Evolutionary conservation across 2,888 invertebrate species (phyloP), one percentile per base, ranked within the genome.

Genomic region (Sarcophaga rosellei): DNA sequence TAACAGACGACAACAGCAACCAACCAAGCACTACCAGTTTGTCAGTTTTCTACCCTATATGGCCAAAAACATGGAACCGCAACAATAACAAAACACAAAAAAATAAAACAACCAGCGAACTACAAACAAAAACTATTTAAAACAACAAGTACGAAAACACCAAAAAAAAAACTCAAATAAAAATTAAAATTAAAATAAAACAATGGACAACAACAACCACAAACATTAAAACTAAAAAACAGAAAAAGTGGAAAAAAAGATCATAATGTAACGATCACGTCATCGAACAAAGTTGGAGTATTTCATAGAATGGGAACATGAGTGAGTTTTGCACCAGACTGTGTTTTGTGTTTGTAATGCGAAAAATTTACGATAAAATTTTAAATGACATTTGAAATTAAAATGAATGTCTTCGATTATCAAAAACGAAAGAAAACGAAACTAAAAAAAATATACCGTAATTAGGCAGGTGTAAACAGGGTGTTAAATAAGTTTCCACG

Each of bases 191-290:
- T 53, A 53, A 53, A 53, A 53, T 53, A 53, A 53, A 53, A 53
- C 53, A 15, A 17, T 17, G 53, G 2, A 53, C 53, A 53, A 47
- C 47, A 47, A 53, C 53, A 53, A 53, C 15, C 53, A 53, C 53
- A 53, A 53, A 53, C 8, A 61, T 20, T 61, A 20, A 10, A 61
- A 61, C 8, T n/a, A 6, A n/a, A n/a, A 20, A 21, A n/a, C n/a
- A n/a, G n/a, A n/a, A 61, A 20, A 61, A 20, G 20, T 6, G 12
- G 17, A 53, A 17, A 65, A 66, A 47, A 44, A 12, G 20, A 83
- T 77, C 77, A 83, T 62, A 78, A 70, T 81, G 61, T 75, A 78
- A 78, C 47, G 70, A 85, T 82, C 81, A 85, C 85, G 85, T 85
- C 85, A 85, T 85, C 78, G 70, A 72, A 75, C 75, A 74, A 25